These are phyloP conservation scores for Syrrhaptes paradoxus DNA, from an alignment of 2,113 vertebrate genomes.

Conservation along the genomic window DNA sequence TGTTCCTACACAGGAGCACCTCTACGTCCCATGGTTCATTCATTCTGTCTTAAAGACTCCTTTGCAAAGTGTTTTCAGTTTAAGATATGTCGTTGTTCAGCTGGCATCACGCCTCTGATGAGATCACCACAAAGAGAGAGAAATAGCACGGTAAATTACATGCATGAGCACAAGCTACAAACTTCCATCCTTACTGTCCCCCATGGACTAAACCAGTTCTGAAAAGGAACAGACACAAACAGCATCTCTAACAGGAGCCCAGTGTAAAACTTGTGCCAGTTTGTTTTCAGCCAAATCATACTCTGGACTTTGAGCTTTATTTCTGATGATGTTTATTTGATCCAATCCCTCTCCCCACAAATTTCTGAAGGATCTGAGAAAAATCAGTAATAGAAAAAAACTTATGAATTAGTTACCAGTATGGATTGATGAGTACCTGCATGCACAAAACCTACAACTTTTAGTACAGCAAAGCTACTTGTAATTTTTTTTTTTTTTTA, in stretches of 20 bases:
- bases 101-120: not conserved
- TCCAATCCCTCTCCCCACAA: not conserved
- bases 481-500: not conserved
- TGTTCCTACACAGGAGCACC: not conserved
- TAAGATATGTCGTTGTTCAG: not conserved
- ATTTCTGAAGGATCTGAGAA: not conserved
- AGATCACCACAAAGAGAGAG: not conserved
- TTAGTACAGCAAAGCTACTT: not conserved
- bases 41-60: not conserved
- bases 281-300: not conserved
- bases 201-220: fast-evolving
- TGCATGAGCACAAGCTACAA: not conserved
- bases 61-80: not conserved
- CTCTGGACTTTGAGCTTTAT: not conserved
- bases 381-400: not conserved
- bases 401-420: not conserved
- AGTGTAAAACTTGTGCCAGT: not conserved
- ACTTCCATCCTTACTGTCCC: not conserved
- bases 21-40: not conserved
- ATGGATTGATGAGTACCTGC: not conserved
- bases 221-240: not conserved
- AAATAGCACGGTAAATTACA: not conserved
- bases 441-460: not conserved
- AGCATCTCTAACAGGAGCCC: not conserved
- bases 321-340: not conserved